phyloP scores from a whole-genome alignment of 1,140 invertebrate genomes.

The Drosophila teissieri region DNA sequence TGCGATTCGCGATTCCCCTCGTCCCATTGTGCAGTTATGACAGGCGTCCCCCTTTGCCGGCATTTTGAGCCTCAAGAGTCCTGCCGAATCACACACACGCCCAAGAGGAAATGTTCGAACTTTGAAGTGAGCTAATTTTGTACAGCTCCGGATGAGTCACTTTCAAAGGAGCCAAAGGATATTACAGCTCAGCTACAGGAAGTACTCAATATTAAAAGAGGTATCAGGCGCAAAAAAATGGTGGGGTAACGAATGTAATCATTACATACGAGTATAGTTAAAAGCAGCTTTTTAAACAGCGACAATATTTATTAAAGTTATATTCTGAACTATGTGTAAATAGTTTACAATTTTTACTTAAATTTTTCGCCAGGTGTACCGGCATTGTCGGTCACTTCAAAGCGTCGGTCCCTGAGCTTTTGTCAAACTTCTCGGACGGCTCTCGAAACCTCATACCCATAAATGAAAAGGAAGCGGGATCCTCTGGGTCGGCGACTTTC shows the following conservation, averaged over 20 bases:
- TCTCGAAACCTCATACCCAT: not conserved
- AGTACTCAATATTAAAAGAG: not conserved
- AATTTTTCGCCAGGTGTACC: constrained; percentile 9
- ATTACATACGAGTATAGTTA: not conserved
- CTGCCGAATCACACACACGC: not conserved
- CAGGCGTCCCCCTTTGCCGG: constrained; percentile 64
- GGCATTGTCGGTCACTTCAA: constrained; percentile 51
- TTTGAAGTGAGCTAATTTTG: not conserved
- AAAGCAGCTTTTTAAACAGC: no score
- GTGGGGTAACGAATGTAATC: not conserved
- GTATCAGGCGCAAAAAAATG: not conserved
- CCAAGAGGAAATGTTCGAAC: constrained; percentile 21
- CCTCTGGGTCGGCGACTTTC: constrained; percentile 18
- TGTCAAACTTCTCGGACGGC: constrained; percentile 35
- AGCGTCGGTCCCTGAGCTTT: constrained; percentile 42
- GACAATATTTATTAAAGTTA: not conserved
- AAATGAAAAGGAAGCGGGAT: constrained; percentile 6
- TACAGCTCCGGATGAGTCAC: not conserved
- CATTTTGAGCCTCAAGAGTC: constrained; percentile 15
- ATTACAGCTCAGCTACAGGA: not conserved
- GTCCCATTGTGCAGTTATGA: constrained; percentile 77
- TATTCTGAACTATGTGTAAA: not conserved
- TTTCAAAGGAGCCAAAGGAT: not conserved
- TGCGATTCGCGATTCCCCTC: constrained; percentile 19
- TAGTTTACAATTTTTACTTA: not conserved